Percentiles rank a stretch among this genome's conserved stretches.
These are phyloP conservation scores for Bubo bubo DNA, from an alignment of 2,113 vertebrate species.

Conservation along the genomic window DNA sequence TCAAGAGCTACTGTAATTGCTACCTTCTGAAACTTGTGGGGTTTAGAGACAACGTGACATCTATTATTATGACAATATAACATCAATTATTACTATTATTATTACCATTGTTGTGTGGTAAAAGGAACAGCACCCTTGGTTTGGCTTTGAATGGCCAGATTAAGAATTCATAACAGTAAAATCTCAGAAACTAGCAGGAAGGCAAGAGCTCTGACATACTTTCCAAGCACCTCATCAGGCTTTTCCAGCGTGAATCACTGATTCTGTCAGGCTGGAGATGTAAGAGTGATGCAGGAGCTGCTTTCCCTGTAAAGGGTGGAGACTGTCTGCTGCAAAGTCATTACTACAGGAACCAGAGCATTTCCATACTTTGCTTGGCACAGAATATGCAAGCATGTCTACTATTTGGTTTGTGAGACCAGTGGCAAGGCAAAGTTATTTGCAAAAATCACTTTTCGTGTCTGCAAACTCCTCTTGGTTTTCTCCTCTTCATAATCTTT, in stretches of 20 bases:
- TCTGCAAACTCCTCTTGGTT: neutral
- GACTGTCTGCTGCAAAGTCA: neutral
- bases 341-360: neutral
- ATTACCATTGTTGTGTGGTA: neutral
- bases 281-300: neutral
- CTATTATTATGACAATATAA: neutral
- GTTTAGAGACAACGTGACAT: neutral
- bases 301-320: neutral
- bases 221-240: neutral
- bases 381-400: neutral
- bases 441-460: neutral
- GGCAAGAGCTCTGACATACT: neutral
- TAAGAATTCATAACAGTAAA: neutral
- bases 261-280: neutral
- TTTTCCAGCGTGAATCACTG: neutral
- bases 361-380: neutral
- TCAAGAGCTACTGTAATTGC: neutral
- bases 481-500: neutral
- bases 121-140: neutral
- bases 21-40: neutral
- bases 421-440: neutral
- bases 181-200: neutral
- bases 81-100: neutral
- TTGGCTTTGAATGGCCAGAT: neutral
- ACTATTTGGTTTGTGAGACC: neutral